A percentile compares a stretch with the other conserved stretches of the same genome.
These are phyloP conservation scores for Caenorhabditis sp. DNA, from an alignment of 2,888 invertebrate genomes.

Conservation along the genomic window DNA sequence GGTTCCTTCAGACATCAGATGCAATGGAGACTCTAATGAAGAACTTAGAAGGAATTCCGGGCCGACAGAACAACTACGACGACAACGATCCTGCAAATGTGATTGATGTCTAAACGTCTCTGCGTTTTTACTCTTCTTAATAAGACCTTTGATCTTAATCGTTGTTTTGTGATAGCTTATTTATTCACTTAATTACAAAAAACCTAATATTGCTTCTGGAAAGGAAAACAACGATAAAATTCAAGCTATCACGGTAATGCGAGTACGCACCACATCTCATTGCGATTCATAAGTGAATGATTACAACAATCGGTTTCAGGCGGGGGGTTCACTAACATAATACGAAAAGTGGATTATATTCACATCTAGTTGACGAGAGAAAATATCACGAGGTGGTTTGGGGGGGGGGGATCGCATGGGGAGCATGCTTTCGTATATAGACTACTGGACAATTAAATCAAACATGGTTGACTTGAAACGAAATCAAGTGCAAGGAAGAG, in stretches of 20 bases:
- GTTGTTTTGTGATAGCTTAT: conserved; percentile 35
- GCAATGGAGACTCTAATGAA: conserved; percentile 47
- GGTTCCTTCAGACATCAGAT: conserved; percentile 35
- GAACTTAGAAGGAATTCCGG: conserved; percentile 42
- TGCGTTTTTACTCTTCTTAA: neutral
- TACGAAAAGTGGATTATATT: neutral
- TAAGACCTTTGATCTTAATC: neutral
- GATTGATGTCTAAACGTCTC: conserved; percentile 46
- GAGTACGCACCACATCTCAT: neutral
- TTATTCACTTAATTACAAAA: conserved; percentile 11
- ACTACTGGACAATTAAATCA: neutral
- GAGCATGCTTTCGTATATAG: conserved; percentile 25
- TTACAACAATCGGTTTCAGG: conserved; percentile 12
- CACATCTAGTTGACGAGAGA: conserved; percentile 32
- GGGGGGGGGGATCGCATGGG: conserved; percentile 16
- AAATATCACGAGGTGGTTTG: conserved; percentile 1
- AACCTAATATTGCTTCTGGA: conserved; percentile 9
- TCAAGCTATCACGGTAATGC: conserved; percentile 47
- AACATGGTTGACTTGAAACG: conserved; percentile 11
- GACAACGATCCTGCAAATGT: conserved; percentile 57
- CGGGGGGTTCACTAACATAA: conserved; percentile 13
- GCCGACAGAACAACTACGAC: conserved; percentile 31
- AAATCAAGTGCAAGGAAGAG: conserved; percentile 37
- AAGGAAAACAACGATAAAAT: conserved; percentile 18
- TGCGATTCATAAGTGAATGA: conserved; percentile 26